A percentile compares a stretch with the other conserved stretches of the same genome.
Conservation (phyloP, 2,113 vertebrate genomes). For the Atherinomorus stipes region DNA sequence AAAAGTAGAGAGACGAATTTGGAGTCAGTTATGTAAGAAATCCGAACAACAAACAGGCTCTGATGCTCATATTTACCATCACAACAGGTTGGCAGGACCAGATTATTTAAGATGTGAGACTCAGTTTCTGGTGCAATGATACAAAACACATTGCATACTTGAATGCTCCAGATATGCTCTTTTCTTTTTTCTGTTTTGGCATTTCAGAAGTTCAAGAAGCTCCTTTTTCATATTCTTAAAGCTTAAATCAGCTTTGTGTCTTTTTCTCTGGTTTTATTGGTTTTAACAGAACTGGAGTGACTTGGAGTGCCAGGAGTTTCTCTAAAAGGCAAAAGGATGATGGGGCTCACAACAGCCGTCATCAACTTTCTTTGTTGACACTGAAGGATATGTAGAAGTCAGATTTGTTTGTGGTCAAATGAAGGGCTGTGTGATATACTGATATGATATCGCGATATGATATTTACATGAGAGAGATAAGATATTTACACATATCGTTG, state of each 20-base stretch:
- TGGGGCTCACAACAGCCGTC: no score
- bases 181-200: neutral
- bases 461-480: no score
- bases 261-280: neutral
- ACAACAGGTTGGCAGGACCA: constrained; percentile 54
- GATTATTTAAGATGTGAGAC: constrained; percentile 37
- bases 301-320: no score
- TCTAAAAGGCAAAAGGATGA: no score
- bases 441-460: no score
- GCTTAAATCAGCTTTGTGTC: neutral
- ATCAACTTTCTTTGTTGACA: no score
- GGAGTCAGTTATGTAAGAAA: constrained; percentile 62
- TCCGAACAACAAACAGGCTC: constrained; percentile 29
- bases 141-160: constrained; percentile 17
- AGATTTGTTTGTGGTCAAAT: no score
- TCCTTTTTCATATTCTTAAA: neutral
- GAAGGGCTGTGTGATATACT: no score
- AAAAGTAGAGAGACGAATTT: constrained; percentile 33
- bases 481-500: no score
- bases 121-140: constrained; percentile 16
- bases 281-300: neutral
- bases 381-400: no score
- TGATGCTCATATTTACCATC: constrained; percentile 56
- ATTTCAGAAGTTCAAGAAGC: neutral
- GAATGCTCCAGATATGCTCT: neutral